Evolutionary conservation across 30 jellyfish, hydroid and myxozoan species (phyloP).

Genomic region (Clytia hemisphaerica): DNA sequence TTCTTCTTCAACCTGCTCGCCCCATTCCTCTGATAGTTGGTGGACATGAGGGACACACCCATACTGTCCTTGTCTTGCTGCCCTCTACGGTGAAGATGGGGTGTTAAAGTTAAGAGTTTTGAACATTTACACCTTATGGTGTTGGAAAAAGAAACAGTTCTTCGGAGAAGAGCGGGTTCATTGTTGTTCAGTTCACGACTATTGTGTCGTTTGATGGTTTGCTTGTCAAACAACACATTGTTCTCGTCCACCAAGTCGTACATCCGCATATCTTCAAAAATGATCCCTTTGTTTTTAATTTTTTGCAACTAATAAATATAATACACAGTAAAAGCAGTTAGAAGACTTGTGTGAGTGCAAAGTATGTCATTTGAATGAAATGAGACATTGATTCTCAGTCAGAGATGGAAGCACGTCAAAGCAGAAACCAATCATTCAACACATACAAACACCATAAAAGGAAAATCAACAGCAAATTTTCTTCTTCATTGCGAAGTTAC

Average conservation of each 20-base stretch:
- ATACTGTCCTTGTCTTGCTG: neutral
- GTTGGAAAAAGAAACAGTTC: neutral
- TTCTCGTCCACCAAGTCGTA: constrained; percentile 21
- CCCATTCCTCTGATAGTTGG: constrained; percentile 11
- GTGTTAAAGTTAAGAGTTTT: neutral
- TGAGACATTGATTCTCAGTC: too few relatives aligned
- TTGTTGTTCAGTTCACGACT: neutral
- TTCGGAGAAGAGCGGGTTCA: constrained; percentile 3
- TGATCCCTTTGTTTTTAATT: too few relatives aligned
- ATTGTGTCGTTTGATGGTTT: neutral
- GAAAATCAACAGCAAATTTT: too few relatives aligned
- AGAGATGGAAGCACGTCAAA: too few relatives aligned
- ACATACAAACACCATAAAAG: too few relatives aligned
- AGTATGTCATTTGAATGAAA: too few relatives aligned
- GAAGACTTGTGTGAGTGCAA: too few relatives aligned
- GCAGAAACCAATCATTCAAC: too few relatives aligned
- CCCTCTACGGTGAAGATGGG: constrained; percentile 5
- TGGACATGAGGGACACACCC: constrained; percentile 9
- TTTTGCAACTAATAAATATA: too few relatives aligned
- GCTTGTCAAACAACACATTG: constrained; percentile 27
- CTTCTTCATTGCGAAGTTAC: too few relatives aligned
- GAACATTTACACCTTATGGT: constrained; percentile 1
- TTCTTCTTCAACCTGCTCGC: neutral
- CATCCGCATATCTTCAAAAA: too few relatives aligned
- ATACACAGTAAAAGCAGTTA: too few relatives aligned